Evolutionary conservation across 2,888 invertebrate genomes (phyloP), one percentile per base, ranked within the genome.

Genomic region (Leucania comma): DNA sequence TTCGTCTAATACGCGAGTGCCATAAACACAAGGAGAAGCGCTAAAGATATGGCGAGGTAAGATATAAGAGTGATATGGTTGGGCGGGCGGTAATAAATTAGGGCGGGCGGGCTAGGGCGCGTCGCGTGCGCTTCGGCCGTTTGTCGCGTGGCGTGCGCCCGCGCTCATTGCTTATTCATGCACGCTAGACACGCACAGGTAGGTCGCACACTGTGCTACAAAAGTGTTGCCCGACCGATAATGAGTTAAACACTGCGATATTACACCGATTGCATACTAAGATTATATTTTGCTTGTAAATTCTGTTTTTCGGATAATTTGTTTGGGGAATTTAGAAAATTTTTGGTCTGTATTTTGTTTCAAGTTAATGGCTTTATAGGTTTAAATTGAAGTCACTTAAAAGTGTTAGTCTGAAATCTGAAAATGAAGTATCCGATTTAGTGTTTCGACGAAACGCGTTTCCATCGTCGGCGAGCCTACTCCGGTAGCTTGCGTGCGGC

Each of bases 131-230:
- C 94, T 61, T 80, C 69, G 86, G 87, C 88, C 85, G 90, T 90
- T 90, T 90, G 89, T 90, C 87, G 93, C 90, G 91, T 95, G 89
- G 95, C 95, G 96, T 95, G 95, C 95, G 95, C 95, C 85, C 89
- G 95, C 95, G 93, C 94, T 95, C 95, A 94, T 96, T 94, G 90
- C 91, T 93, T 95, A 95, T 95, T 95, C 96, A 96, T 95, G 92
- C 93, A 89, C 89, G 83, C 83, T 82, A 78, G 83, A 88, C 95
- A 94, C 95, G 95, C 95, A 93, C 85, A 78, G 81, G 81, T 80
- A 78, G 82, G 72, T 68, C 82, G 81, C 77, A 81, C 80, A 78
- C 75, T 83, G 66, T 72, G 70, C 78, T 72, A 80, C 76, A 71
- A 61, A 77, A 81, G 85, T 80, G 81, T 83, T 82, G 67, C 76